Evolutionary conservation across 2,888 invertebrate species (phyloP), one percentile per base, ranked within the genome.

Genomic region (Apotomis turbidana): DNA sequence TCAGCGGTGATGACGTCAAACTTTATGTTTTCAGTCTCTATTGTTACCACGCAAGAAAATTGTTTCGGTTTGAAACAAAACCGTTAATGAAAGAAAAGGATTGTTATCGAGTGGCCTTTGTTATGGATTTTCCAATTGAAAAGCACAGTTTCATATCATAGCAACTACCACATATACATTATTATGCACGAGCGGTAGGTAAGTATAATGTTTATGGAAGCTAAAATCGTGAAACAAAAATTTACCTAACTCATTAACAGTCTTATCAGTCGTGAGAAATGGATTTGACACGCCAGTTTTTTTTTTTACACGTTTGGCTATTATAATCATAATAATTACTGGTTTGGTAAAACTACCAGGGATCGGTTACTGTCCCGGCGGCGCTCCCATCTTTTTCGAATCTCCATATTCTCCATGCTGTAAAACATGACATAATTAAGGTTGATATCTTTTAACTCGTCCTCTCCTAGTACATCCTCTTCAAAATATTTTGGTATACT

Each of bases 81-180:
- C 62, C 51, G 38, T 54, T 10, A 8, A 63, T 63, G 41, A 54
- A 64, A 54, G 41, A 15, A 54, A 64, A 41, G 49, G 15, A 64
- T 64, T 49, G 41, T 41, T 13, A 15, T 64, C 12, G 54, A 64
- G 44, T 54, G 54, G 10, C 15, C 38, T 15, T 64, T 64, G 41
- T 64, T 64, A 15, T 64, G 41, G 54, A 41, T 64, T 64, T 54
- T 64, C 54, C 44, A 64, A 54, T 44, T 54, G 41, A 54, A 64
- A 54, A 52, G 38, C 41, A 13, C 4, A n/a, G 62, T 63, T 63
- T 52, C 13, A 63, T 52, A 38, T 38, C 13, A 51, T 38, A 38
- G 38, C 52, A n/a, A 51, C 51, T n/a, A 8, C 62, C 4, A 49
- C 12, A 27, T 27, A 27, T 27, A 27, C 27, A 27, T 27, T 27